Evolutionary conservation across 2,888 invertebrate species (phyloP), one percentile per base, ranked within the genome.

Genomic region (Leistus spinibarbis): DNA sequence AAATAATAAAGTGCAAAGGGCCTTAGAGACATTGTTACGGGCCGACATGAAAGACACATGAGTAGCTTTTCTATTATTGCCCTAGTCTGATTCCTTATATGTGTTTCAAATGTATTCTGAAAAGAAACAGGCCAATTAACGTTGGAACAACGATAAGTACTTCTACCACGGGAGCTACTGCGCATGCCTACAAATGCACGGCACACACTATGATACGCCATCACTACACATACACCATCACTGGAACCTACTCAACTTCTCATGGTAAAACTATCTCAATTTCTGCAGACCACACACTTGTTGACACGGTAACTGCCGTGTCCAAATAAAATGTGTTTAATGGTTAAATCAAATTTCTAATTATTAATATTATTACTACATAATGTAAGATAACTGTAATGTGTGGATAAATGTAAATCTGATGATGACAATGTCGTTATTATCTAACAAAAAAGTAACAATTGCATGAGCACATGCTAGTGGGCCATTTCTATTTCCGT

Each of bases 401-500:
- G n/a, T n/a, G n/a, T n/a, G n/a, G n/a, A n/a, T 24, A 24, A 24
- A 40, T 40, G 40, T 40, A 40, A 40, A 40, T 40, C 13, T 5
- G 7, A 3, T 40, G 9, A 40, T 40, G 40, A 40, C 7, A 2
- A 40, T 40, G 9, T 40, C 3, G 13, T 40, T 40, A 7, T 1
- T 40, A 40, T 40, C 40, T 40, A 40, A 40, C 1, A 60, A 60
- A 40, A 22, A 22, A 60, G 60, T 60, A 60, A 60, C 60, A 60
- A 60, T 60, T 60, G 60, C 60, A 19, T 60, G 60, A 2, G 60
- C 60, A 60, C 60, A 60, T 10, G 17, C 19, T 66, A 17, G 40
- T 66, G 19, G 40, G 40, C 19, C 66, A 66, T 66, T 66, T 66
- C 17, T 66, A 53, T 66, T 53, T 66, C 66, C 66, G 66, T 53